Evolutionary conservation across 2,797 vertebrate genomes (phyloP).

Genomic region (Mormyrops attenuatus): DNA sequence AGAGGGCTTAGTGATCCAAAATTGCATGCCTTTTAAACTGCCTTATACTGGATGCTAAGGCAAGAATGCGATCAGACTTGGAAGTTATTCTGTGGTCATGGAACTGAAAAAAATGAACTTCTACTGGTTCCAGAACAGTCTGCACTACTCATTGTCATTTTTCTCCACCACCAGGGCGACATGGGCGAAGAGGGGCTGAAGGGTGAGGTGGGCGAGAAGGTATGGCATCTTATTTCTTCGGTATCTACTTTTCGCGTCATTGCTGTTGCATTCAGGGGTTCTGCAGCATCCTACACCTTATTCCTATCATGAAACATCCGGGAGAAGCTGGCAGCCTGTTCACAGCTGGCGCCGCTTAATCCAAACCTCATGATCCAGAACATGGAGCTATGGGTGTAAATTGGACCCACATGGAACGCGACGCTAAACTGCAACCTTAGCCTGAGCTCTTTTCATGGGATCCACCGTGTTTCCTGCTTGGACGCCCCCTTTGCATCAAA

Average conservation of each 20-base stretch:
- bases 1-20: background rate
- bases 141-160: background rate
- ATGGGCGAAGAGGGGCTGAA: conserved; percentile 81
- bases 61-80: background rate
- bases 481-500: conserved; percentile 46
- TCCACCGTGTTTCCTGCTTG: conserved; percentile 31
- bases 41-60: background rate
- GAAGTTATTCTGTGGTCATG: background rate
- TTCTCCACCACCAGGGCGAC: conserved; percentile 71
- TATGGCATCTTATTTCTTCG: conserved; percentile 47
- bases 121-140: background rate
- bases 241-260: background rate
- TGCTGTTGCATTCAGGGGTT: background rate
- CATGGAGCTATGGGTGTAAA: conserved; percentile 22
- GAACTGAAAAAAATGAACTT: background rate
- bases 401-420: conserved; percentile 40
- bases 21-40: background rate
- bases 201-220: conserved; percentile 88
- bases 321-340: conserved; percentile 21
- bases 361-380: conserved; percentile 38
- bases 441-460: background rate
- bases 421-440: background rate
- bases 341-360: conserved; percentile 34
- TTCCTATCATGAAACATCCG: conserved; percentile 13
- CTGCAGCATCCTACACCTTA: background rate